These are phyloP conservation scores for Sardinella longiceps DNA, from an alignment of 2,797 vertebrate species.

Conservation along the genomic window DNA sequence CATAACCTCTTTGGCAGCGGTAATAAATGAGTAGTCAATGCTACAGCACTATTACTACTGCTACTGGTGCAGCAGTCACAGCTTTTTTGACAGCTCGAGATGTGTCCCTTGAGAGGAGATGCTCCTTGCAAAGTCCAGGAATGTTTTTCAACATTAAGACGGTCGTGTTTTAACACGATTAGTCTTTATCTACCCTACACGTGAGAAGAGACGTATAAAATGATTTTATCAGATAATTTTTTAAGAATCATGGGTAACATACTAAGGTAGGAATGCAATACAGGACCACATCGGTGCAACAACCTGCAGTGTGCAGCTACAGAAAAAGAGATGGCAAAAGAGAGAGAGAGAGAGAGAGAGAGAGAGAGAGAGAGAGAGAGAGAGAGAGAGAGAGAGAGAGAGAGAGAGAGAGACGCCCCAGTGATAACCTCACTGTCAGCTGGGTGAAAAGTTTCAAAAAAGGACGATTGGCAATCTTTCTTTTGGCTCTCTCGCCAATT, in stretches of 20 bases:
- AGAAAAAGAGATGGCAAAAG: background rate
- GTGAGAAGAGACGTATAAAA: background rate
- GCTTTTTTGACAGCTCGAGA: too few relatives aligned
- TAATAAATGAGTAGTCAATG: too few relatives aligned
- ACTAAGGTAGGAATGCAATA: too few relatives aligned
- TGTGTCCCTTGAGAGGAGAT: too few relatives aligned
- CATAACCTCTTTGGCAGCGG: too few relatives aligned
- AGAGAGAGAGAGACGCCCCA: background rate
- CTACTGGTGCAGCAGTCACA: too few relatives aligned
- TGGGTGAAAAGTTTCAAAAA: background rate
- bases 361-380: background rate
- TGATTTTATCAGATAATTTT: background rate
- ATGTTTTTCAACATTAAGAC: too few relatives aligned
- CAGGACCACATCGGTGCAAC: background rate
- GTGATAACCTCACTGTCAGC: background rate
- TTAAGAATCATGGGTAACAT: background rate
- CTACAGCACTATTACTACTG: too few relatives aligned
- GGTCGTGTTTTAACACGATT: too few relatives aligned
- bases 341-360: background rate
- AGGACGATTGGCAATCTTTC: background rate
- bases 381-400: background rate
- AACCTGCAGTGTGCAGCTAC: background rate
- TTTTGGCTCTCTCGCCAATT: background rate
- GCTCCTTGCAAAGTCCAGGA: too few relatives aligned
- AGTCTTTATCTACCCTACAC: background rate